Evolutionary conservation across 1,140 invertebrate species (phyloP).

Genomic region (Solen grandis): DNA sequence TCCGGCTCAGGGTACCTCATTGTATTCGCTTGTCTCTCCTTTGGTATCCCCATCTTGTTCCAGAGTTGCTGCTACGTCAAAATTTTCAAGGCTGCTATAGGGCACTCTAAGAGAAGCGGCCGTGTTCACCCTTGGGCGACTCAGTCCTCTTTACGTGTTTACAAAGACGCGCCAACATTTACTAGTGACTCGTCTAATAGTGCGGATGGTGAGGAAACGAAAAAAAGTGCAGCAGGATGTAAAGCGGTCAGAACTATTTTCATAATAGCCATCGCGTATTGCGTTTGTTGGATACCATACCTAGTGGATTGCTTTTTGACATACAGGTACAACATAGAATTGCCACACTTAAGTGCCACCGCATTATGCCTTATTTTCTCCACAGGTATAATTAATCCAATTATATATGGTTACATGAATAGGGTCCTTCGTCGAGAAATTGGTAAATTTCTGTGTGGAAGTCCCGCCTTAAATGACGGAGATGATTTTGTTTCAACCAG

Average conservation of each 20-base stretch:
- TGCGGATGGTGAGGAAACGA: not conserved
- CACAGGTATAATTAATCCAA: conserved; percentile 63
- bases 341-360: conserved; percentile 50
- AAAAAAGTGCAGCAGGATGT: conserved; percentile 51
- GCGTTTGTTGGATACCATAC: conserved; percentile 67
- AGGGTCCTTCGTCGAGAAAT: conserved; percentile 66
- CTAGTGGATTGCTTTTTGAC: conserved; percentile 50
- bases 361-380: conserved; percentile 61
- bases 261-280: conserved; percentile 63
- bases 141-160: not conserved
- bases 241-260: conserved; percentile 70
- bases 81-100: conserved; percentile 68
- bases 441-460: conserved; percentile 63
- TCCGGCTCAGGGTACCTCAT: conserved; percentile 42
- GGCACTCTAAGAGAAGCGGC: conserved; percentile 59
- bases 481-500: conserved; percentile 66
- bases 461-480: conserved; percentile 47
- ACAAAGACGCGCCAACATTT: not conserved
- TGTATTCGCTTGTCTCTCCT: conserved; percentile 45
- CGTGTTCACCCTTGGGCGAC: conserved; percentile 54
- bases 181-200: not conserved
- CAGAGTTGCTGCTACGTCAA: conserved; percentile 66
- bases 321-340: not conserved
- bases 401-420: conserved; percentile 73
- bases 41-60: conserved; percentile 59